These are phyloP conservation scores for Burhinus bistriatus DNA, from an alignment of 2,113 vertebrate genomes.

Conservation along the genomic window DNA sequence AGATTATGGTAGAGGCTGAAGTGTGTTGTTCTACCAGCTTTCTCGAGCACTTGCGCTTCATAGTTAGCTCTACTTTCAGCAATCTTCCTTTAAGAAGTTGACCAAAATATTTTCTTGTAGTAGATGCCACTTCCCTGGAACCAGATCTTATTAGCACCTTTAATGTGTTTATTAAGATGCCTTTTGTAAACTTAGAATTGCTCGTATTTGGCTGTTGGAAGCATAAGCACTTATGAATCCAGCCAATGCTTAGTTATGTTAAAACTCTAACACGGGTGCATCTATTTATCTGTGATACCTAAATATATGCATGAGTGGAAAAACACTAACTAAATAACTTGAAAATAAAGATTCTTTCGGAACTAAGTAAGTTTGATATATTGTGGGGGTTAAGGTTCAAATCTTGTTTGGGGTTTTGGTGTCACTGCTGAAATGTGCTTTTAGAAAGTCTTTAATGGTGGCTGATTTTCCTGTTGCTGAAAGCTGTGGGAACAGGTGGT, in stretches of 20 bases:
- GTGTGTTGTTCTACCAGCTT: neutral
- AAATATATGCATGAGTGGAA: neutral
- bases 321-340: neutral
- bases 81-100: neutral
- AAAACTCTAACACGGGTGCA: neutral
- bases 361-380: neutral
- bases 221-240: neutral
- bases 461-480: neutral
- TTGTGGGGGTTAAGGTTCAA: neutral
- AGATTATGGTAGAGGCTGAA: neutral
- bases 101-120: neutral
- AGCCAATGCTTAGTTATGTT: neutral
- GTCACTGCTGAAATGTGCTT: neutral
- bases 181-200: neutral
- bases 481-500: constrained; percentile 47
- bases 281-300: neutral
- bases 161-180: neutral
- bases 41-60: accelerated
- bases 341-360: neutral
- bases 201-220: neutral
- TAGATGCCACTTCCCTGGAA: neutral
- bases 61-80: neutral
- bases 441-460: neutral
- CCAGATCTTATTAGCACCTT: neutral
- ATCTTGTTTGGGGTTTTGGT: neutral